Base-by-base conservation (phyloP, 1,140 invertebrate genomes). In the Daktulosphaira vitifoliae region DNA sequence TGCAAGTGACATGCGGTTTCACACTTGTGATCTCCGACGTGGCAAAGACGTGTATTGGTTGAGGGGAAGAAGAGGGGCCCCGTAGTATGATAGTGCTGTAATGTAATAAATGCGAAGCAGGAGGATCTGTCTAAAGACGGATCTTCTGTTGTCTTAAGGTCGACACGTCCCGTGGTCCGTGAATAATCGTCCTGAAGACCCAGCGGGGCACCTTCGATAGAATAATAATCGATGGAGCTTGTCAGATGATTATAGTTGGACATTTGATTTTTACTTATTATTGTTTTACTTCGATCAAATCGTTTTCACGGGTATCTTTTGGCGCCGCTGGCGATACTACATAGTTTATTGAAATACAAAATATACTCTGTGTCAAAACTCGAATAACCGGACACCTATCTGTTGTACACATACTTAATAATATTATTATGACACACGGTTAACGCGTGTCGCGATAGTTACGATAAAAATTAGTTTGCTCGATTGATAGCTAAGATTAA, bases 141-240 rank as follows among this genome's bases (percentile, higher is more conserved):
- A 59, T 59, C 23, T 44, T 37, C n/a, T 26, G 54, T 59, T 59
- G 54, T 59, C 54, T 59, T 59, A 59, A 59, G 39, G 54, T 44
- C 54, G 54, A 44, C 54, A 59, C n/a, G n/a, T n/a, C 54, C 39
- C 38, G 54, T n/a, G 54, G 54, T 59, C 54, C 54, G 54, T 44
- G 54, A 59, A 44, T 44, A 59, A 44, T 59, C 54, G 39, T 59
- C 23, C 25, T 18, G 39, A 59, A 20, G 23, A 29, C 39, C 54
- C 39, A 13, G 54, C 54, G 39, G 54, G 54, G 1, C n/a, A 23
- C 54, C 39, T 23, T 18, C 39, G 9, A 44, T 7, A 44, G 4
- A 56, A 56, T 39, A 39, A 42, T 44, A 59, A 59, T 59, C 54
- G 54, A 59, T 59, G 37, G 38, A 46, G 37, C 22, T 44, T 59